A percentile compares a stretch with the other conserved stretches of the same genome.
Evolutionary conservation across 2,797 vertebrate species (phyloP).

Genomic region (Chelidonichthys spinosus): DNA sequence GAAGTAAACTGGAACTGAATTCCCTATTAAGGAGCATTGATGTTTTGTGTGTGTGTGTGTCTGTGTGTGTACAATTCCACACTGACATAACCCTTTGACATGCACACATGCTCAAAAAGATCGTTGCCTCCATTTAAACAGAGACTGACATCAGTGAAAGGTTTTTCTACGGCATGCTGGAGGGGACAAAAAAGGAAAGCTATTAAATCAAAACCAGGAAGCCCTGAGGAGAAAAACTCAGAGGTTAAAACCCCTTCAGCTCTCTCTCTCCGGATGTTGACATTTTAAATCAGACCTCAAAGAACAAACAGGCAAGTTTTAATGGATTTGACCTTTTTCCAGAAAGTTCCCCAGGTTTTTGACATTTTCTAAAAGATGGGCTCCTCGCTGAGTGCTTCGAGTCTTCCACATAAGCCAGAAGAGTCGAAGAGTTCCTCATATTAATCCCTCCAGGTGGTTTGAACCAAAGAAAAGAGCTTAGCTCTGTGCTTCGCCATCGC

Average conservation of each 20-base stretch:
- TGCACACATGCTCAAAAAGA: conserved; percentile 37
- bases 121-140: conserved; percentile 17
- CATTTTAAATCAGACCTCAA: conserved; percentile 51
- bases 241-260: conserved; percentile 17
- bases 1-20: neutral
- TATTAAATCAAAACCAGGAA: conserved; percentile 5
- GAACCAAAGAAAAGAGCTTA: conserved; percentile 24
- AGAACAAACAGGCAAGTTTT: conserved; percentile 33
- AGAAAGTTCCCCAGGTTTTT: conserved; percentile 28
- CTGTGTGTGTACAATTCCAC: neutral
- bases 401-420: conserved; percentile 12
- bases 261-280: conserved; percentile 34
- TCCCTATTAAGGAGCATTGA: neutral
- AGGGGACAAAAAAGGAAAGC: conserved; percentile 17
- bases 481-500: conserved; percentile 18
- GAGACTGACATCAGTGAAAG: conserved; percentile 12
- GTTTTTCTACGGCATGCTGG: neutral
- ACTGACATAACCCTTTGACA: conserved; percentile 21
- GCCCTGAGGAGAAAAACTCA: neutral
- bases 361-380: conserved; percentile 44
- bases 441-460: conserved; percentile 17
- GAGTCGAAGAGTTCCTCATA: neutral
- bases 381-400: conserved; percentile 13
- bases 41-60: conserved; percentile 2
- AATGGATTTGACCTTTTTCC: conserved; percentile 57